Evolutionary conservation across 2,797 vertebrate species (phyloP).

Genomic region (Notoglanidium macrostoma): DNA sequence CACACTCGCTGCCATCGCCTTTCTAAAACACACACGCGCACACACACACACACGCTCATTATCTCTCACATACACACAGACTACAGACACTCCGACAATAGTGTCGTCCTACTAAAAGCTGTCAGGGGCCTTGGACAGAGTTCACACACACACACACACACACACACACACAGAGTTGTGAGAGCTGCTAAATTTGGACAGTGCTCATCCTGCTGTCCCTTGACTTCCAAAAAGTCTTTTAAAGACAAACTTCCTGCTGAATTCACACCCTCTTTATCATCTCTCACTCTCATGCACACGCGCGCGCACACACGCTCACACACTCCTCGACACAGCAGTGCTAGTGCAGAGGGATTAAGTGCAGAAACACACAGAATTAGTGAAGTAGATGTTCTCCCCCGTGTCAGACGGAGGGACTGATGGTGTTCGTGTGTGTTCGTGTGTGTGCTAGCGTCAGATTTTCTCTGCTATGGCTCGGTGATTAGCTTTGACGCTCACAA

Average conservation of each 20-base stretch:
- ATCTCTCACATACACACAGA: conserved; percentile 27
- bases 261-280: conserved; percentile 23
- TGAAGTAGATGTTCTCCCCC: conserved; percentile 7
- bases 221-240: conserved; percentile 63
- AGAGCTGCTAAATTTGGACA: conserved; percentile 57
- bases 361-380: conserved; percentile 29
- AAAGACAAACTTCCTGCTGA: conserved; percentile 51
- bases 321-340: background rate
- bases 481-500: conserved; percentile 77
- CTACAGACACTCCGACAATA: conserved; percentile 39
- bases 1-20: conserved; percentile 44
- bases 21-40: conserved; percentile 24
- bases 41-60: conserved; percentile 37
- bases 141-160: conserved; percentile 44
- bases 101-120: conserved; percentile 58
- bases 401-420: background rate
- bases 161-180: background rate
- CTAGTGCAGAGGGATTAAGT: conserved; percentile 15
- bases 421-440: conserved; percentile 52
- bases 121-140: conserved; percentile 61
- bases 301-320: background rate
- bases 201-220: conserved; percentile 58
- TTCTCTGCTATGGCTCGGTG: conserved; percentile 72
- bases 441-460: conserved; percentile 67
- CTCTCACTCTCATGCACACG: background rate